Percentiles rank a stretch among this genome's conserved stretches.
Evolutionary conservation across 2,113 vertebrate species (phyloP).

Genomic region (Cepphus grylle): DNA sequence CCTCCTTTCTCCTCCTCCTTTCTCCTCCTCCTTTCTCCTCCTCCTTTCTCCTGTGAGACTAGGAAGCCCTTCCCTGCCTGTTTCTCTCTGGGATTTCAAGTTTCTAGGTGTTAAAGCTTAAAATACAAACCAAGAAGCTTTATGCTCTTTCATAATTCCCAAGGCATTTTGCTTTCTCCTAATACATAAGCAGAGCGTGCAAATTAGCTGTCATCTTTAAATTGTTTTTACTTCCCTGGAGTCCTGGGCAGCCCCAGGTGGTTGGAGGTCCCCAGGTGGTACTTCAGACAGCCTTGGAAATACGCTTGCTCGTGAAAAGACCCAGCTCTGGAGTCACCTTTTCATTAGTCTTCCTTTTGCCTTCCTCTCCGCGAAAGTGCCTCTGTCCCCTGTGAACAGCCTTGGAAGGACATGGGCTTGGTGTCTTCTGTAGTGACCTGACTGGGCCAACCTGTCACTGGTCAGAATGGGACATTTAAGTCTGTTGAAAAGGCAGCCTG

Average conservation of each 20-base stretch:
- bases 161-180: not conserved
- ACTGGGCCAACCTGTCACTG: not conserved
- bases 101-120: not conserved
- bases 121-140: not conserved
- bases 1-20: too few relatives aligned
- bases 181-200: not conserved
- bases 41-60: too few relatives aligned
- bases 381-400: not conserved
- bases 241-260: not conserved
- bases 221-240: not conserved
- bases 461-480: not conserved
- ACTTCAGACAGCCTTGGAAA: not conserved
- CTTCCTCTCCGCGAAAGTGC: not conserved
- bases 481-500: not conserved
- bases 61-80: not conserved
- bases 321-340: not conserved
- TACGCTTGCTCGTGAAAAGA: accelerated
- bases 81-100: not conserved
- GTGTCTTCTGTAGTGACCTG: not conserved
- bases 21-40: too few relatives aligned
- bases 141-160: not conserved
- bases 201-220: not conserved
- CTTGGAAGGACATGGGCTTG: not conserved
- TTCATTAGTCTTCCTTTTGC: not conserved
- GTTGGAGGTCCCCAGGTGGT: not conserved